Evolutionary conservation across 2,888 invertebrate genomes (phyloP).

Genomic region (Phoenoteleia sp.): DNA sequence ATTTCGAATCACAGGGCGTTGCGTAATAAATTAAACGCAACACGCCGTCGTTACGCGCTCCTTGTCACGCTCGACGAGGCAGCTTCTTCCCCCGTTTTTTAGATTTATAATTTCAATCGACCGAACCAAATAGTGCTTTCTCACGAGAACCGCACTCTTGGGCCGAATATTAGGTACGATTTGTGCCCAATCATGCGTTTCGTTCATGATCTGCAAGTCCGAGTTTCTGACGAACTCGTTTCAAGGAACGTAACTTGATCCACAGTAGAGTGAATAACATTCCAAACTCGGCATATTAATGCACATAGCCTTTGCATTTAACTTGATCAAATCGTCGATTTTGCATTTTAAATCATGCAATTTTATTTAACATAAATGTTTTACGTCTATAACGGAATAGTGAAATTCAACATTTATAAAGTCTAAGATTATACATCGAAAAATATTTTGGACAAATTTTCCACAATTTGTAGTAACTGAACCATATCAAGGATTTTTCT

Average conservation of each 20-base stretch:
- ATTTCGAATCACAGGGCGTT: slow-evolving; percentile 26
- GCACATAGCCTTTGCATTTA: too few species aligned
- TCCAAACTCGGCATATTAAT: too few species aligned
- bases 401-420: too few species aligned
- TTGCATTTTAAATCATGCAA: too few species aligned
- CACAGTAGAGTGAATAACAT: slow-evolving; percentile 24
- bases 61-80: slow-evolving; percentile 19
- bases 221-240: slow-evolving; percentile 35
- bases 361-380: too few species aligned
- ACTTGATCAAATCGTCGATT: not conserved
- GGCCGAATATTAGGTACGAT: not conserved
- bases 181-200: slow-evolving; percentile 54
- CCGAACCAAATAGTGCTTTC: slow-evolving; percentile 14
- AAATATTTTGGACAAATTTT: too few species aligned
- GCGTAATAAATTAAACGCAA: slow-evolving; percentile 38
- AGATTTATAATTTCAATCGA: not conserved
- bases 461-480: too few species aligned
- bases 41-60: slow-evolving; percentile 27
- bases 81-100: slow-evolving; percentile 8
- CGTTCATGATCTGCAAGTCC: slow-evolving; percentile 59
- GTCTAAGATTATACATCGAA: too few species aligned
- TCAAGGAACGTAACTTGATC: slow-evolving; percentile 31
- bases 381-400: too few species aligned
- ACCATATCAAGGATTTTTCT: too few species aligned
- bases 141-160: slow-evolving; percentile 35